Percentiles rank a stretch among this genome's conserved stretches.
Conservation (phyloP, 2,113 vertebrate genomes). For the Lycaon pictus region DNA sequence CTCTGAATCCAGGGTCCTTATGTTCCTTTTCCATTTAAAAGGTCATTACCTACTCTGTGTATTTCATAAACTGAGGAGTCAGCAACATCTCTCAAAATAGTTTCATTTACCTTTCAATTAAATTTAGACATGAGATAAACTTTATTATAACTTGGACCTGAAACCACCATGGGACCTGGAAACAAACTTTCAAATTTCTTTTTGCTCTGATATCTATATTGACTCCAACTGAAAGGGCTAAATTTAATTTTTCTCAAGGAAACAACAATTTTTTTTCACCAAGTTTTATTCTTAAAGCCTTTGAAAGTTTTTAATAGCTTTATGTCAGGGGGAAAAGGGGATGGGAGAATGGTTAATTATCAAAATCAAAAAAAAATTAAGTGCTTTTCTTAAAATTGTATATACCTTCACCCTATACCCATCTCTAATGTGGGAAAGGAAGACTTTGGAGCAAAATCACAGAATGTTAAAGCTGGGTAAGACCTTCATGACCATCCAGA, state of each 20-base stretch:
- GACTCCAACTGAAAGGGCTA: conserved; percentile 58
- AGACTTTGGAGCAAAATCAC: background rate
- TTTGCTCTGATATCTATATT: conserved; percentile 69
- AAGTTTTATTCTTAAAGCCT: conserved; percentile 66
- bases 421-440: background rate
- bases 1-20: background rate
- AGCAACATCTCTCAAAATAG: conserved; percentile 51
- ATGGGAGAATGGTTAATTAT: background rate
- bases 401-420: rapidly evolving
- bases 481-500: background rate
- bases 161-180: conserved; percentile 59
- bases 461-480: background rate
- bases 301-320: conserved; percentile 41
- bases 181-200: conserved; percentile 66
- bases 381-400: background rate
- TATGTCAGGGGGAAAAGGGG: background rate
- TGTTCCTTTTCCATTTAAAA: conserved; percentile 65
- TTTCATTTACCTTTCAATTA: conserved; percentile 77
- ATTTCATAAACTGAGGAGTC: conserved; percentile 69
- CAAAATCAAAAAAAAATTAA: conserved; percentile 34
- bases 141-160: conserved; percentile 72
- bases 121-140: conserved; percentile 75
- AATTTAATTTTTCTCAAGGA: conserved; percentile 70
- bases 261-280: background rate
- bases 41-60: background rate